Evolutionary conservation across 2,888 invertebrate species (phyloP).

Genomic region (Lasius fuliginosus): DNA sequence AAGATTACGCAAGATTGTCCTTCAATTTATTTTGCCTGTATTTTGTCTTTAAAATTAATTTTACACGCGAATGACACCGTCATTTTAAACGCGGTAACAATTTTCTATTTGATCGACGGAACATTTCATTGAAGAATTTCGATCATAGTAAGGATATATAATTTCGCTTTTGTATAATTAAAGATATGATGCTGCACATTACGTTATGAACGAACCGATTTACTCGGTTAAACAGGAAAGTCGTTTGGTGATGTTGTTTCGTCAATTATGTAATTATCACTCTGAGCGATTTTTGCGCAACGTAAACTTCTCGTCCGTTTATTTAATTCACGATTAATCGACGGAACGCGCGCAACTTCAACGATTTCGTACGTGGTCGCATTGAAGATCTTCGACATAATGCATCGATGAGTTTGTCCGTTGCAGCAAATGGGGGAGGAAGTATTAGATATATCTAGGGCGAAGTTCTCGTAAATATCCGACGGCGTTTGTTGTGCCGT

Average conservation of each 20-base stretch:
- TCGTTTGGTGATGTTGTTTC: background rate
- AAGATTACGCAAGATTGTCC: slow-evolving; percentile 19
- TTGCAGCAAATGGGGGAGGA: background rate
- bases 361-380: background rate
- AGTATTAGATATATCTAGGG: slow-evolving; percentile 12
- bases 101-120: slow-evolving; percentile 22
- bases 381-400: background rate
- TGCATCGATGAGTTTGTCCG: background rate
- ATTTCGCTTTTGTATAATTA: slow-evolving; percentile 1
- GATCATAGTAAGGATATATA: background rate
- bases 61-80: slow-evolving; percentile 16
- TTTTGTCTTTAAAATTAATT: slow-evolving; percentile 14
- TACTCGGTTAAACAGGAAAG: slow-evolving; percentile 9
- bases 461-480: slow-evolving; percentile 8
- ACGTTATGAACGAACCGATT: background rate
- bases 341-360: background rate
- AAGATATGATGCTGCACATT: background rate
- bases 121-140: slow-evolving; percentile 28
- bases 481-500: slow-evolving; percentile 82
- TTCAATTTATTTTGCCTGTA: slow-evolving; percentile 10
- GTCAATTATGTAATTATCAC: slow-evolving; percentile 14
- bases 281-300: background rate
- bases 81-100: slow-evolving; percentile 19
- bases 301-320: background rate
- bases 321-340: background rate